Conservation (phyloP, 2,888 invertebrate species). For the Hofmannophila pseudospretella region DNA sequence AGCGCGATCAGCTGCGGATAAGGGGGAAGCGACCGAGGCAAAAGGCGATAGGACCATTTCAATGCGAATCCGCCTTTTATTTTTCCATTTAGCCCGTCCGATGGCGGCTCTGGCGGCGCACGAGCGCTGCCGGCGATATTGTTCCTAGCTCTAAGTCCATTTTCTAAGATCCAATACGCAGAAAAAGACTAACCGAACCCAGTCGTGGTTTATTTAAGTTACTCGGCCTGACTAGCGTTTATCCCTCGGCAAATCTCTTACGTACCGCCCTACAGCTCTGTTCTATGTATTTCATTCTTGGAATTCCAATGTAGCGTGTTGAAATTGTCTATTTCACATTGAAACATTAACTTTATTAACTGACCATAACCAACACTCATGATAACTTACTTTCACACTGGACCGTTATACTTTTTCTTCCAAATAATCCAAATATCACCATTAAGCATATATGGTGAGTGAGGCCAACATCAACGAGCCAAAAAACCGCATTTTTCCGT, state of each 20-base stretch:
- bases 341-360: constrained; percentile 13
- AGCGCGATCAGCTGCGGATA: constrained; percentile 70
- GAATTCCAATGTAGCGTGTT: constrained; percentile 22
- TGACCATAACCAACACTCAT: constrained; percentile 3
- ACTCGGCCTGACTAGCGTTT: constrained; percentile 47
- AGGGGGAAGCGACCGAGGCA: constrained; percentile 60
- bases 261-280: constrained; percentile 16
- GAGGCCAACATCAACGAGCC: constrained; percentile 20
- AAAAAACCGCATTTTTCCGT: constrained; percentile 24
- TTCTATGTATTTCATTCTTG: constrained; percentile 14
- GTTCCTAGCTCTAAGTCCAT: constrained; percentile 58
- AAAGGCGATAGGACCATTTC: constrained; percentile 64
- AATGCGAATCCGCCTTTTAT: constrained; percentile 63
- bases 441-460: constrained; percentile 8
- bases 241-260: constrained; percentile 41
- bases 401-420: constrained; percentile 29
- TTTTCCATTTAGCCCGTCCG: constrained; percentile 41
- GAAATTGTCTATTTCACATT: no score
- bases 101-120: constrained; percentile 37
- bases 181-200: constrained; percentile 46
- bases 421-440: not conserved
- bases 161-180: constrained; percentile 48
- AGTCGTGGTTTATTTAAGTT: constrained; percentile 58
- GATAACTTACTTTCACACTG: constrained; percentile 20
- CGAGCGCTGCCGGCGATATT: constrained; percentile 59